Evolutionary conservation across 2,113 vertebrate genomes (phyloP).

Genomic region (Apaloderma vittatum): DNA sequence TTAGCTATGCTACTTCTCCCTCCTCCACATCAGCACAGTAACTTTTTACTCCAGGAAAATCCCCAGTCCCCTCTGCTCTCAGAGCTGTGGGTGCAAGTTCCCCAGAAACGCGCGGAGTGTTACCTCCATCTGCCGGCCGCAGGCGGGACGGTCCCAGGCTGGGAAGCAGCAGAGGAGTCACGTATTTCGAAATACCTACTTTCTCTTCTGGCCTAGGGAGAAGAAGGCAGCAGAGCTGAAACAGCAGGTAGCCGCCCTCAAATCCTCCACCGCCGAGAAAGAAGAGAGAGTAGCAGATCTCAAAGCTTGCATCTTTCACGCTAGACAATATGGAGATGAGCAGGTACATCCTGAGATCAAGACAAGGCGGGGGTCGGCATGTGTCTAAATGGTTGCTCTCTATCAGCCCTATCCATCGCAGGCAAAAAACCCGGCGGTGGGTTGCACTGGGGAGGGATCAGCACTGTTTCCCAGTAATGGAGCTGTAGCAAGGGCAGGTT

Average conservation of each 20-base stretch:
- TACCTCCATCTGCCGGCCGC: conserved; percentile 46
- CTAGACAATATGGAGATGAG: conserved; percentile 77
- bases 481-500: background rate
- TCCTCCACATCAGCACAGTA: background rate
- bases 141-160: background rate
- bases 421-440: background rate
- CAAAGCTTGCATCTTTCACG: conserved; percentile 82
- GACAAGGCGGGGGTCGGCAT: fast-evolving
- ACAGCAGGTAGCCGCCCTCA: conserved; percentile 77
- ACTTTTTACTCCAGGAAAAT: background rate
- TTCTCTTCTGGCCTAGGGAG: conserved; percentile 77
- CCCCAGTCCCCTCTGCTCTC: background rate
- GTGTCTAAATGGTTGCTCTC: background rate
- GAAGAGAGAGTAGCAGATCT: conserved; percentile 77
- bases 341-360: conserved; percentile 75
- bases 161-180: background rate
- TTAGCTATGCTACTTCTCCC: background rate
- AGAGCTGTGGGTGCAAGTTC: background rate
- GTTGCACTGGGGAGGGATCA: background rate
- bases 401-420: background rate
- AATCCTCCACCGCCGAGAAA: conserved; percentile 78
- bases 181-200: background rate
- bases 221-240: conserved; percentile 80
- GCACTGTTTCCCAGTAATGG: background rate
- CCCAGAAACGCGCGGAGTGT: background rate